Evolutionary conservation across 2,888 invertebrate species (phyloP), one percentile per base, ranked within the genome.

Genomic region (Zootermopsis nevadensis): DNA sequence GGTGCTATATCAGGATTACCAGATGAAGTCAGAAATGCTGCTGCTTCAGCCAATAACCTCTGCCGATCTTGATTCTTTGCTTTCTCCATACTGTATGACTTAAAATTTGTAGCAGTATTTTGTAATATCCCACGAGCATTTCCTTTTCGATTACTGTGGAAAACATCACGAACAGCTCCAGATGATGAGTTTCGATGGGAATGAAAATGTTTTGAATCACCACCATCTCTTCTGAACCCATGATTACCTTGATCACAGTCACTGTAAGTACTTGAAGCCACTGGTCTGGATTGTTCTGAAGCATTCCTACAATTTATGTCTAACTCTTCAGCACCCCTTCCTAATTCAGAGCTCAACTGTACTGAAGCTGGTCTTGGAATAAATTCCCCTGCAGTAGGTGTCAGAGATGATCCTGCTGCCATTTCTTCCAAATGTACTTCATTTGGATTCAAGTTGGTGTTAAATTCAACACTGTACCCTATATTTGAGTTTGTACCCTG

Each of bases 351-450:
- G 19, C 3, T 53, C 10, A 30, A 19, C 35, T 81, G 77, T 12
- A 69, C 30, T 35, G 66, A 80, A 22, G 53, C 30, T 19, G 80
- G 31, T 60, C 85, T 83, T 3, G 93, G 92, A 85, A 92, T 90
- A 90, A 93, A 93, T 88, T 93, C 93, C 84, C 89, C 91, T 31
- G 93, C 93, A 74, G 91, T 92, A 24, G 92, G 89, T 83, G 92
- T 92, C 69, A 93, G 89, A 86, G 91, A 92, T 60, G 93, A 92
- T 86, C 77, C 30, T 8, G 82, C 77, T 27, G 83, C 81, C 19
- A 83, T 38, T 30, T n/a, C n/a, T 82, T 74, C 35, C 10, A 82
- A 53, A 55, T 77, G 79, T 4, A 55, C 77, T 19, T 83, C 83
- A 53, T 55, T 77, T 72, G 77, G 81, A 30, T 72, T 24, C 24